Conservation (phyloP, 2,888 invertebrate genomes). For the Rotaria socialis region DNA sequence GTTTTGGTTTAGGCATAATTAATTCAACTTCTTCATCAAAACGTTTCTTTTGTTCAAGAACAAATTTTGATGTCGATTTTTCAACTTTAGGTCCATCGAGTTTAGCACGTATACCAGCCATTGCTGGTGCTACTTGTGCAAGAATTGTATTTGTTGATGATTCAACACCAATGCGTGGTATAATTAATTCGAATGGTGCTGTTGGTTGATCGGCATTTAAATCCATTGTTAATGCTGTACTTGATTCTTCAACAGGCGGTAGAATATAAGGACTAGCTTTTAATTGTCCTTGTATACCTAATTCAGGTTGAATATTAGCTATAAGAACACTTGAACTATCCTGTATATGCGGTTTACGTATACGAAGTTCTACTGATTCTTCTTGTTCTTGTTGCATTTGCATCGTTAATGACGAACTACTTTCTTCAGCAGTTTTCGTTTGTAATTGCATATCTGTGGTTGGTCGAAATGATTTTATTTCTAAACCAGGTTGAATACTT, state of each 20-base stretch:
- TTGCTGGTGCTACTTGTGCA: background rate
- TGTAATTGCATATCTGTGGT: background rate
- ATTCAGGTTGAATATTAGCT: slow-evolving; percentile 16
- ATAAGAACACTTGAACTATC: slow-evolving; percentile 28
- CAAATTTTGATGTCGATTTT: background rate
- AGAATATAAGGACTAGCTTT: background rate
- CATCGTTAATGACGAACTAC: slow-evolving; percentile 26
- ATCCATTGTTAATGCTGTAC: background rate
- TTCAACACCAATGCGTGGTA: slow-evolving; percentile 1
- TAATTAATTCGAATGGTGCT: slow-evolving; percentile 15
- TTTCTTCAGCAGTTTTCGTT: background rate
- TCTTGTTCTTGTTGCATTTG: slow-evolving; percentile 26
- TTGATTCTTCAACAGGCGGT: background rate
- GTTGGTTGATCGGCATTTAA: background rate
- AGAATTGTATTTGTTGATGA: slow-evolving; percentile 4
- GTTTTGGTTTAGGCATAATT: slow-evolving; percentile 13
- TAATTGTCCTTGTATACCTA: background rate
- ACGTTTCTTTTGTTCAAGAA: background rate
- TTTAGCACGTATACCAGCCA: background rate
- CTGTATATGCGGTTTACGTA: slow-evolving; percentile 4
- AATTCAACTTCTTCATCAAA: background rate
- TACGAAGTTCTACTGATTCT: background rate
- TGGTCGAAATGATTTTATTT: background rate
- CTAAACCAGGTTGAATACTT: background rate
- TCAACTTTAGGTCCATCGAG: background rate